Conservation (phyloP, 2,888 invertebrate genomes). For the Luperina nickerlii region DNA sequence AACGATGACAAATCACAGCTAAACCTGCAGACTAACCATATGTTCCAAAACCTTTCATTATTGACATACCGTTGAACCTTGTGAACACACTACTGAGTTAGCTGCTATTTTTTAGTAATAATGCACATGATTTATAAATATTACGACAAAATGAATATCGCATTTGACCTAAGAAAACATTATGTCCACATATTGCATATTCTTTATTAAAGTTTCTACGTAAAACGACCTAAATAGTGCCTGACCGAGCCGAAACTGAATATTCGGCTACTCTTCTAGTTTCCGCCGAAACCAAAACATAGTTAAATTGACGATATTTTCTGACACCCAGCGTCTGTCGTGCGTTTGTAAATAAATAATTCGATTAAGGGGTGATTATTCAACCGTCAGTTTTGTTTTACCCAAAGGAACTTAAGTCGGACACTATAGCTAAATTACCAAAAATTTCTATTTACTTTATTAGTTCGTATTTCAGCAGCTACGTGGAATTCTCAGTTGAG, state of each 20-base stretch:
- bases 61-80: conserved; percentile 60
- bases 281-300: neutral
- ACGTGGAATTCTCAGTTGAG: conserved; percentile 74
- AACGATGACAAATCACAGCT: conserved; percentile 64
- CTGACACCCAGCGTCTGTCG: neutral
- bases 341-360: conserved; percentile 10
- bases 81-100: conserved; percentile 73
- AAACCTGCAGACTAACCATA: conserved; percentile 67
- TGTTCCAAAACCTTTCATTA: conserved; percentile 60
- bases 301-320: neutral
- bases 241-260: conserved; percentile 5
- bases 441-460: conserved; percentile 64
- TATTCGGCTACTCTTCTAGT: neutral
- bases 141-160: conserved; percentile 62
- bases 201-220: conserved; percentile 58
- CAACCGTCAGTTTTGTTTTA: neutral
- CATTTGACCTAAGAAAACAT: conserved; percentile 69
- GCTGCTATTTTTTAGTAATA: conserved; percentile 65
- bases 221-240: conserved; percentile 53
- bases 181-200: conserved; percentile 77
- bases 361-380: neutral
- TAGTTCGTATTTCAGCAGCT: conserved; percentile 69
- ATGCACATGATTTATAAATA: conserved; percentile 64
- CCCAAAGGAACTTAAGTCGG: neutral
- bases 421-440: conserved; percentile 54